These are phyloP conservation scores for Oedothorax gibbosus DNA, from an alignment of 1,140 invertebrate genomes.

Conservation along the genomic window DNA sequence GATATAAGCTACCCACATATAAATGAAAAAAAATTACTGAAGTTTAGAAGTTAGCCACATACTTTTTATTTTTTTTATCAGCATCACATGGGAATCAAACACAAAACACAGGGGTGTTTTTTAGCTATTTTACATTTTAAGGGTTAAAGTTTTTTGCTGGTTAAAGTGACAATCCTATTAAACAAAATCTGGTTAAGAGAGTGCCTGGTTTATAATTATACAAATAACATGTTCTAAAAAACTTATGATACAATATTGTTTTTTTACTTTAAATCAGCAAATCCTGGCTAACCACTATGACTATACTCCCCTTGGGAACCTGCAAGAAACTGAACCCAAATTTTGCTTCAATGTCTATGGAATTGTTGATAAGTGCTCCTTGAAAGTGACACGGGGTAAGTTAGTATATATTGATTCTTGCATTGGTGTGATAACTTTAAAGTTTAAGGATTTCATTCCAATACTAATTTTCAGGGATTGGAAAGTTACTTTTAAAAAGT, in stretches of 20 bases:
- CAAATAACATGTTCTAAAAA: not conserved
- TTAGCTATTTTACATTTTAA: not conserved
- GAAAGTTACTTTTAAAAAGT: too few relatives aligned
- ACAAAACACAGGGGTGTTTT: not conserved
- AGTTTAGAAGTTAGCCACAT: too few relatives aligned
- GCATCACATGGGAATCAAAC: not conserved
- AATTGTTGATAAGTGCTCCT: constrained; percentile 47
- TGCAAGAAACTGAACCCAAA: constrained; percentile 36
- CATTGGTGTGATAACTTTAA: not conserved
- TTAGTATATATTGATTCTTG: not conserved
- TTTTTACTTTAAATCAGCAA: not conserved
- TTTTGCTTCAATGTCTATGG: constrained; percentile 40
- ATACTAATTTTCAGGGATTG: not conserved
- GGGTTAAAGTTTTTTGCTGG: not conserved
- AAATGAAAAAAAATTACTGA: too few relatives aligned
- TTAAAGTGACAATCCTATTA: not conserved
- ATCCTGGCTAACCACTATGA: constrained; percentile 39
- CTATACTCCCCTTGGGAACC: constrained; percentile 13
- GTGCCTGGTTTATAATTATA: not conserved
- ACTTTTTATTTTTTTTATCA: too few relatives aligned
- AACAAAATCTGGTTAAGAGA: not conserved
- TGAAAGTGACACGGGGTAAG: constrained; percentile 49
- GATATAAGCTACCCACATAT: too few relatives aligned
- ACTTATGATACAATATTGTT: not conserved
- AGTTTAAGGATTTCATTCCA: not conserved